Evolutionary conservation across 2,797 vertebrate genomes (phyloP).

Genomic region (Artibeus lituratus): DNA sequence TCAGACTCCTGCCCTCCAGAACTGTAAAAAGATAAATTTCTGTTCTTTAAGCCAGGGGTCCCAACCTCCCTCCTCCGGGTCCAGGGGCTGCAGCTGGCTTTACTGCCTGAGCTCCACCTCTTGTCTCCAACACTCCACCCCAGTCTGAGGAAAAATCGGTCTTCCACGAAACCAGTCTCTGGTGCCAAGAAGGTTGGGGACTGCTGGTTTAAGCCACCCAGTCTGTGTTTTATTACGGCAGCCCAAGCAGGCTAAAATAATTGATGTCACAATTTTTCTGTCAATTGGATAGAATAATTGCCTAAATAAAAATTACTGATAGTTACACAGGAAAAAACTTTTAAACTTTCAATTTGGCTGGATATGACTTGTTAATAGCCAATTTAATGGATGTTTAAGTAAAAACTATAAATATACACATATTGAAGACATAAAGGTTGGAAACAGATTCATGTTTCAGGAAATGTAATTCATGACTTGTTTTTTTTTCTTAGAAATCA

Average conservation of each 20-base stretch:
- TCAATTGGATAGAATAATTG: background rate
- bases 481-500: background rate
- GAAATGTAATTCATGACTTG: background rate
- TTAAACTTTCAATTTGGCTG: background rate
- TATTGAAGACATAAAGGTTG: background rate
- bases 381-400: background rate
- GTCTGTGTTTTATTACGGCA: background rate
- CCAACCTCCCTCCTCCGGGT: too few species aligned
- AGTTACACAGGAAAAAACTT: background rate
- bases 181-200: too few species aligned
- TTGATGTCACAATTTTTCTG: background rate
- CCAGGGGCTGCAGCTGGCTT: too few species aligned
- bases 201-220: background rate
- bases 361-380: background rate
- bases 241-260: background rate
- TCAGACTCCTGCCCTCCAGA: background rate
- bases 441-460: background rate
- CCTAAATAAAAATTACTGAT: background rate
- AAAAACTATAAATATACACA: background rate
- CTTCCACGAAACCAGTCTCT: too few species aligned
- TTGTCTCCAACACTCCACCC: too few species aligned
- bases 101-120: too few species aligned
- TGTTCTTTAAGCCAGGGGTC: background rate
- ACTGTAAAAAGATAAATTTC: background rate
- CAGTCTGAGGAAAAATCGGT: too few species aligned